Percentiles rank a stretch among this genome's conserved stretches.
Evolutionary conservation across 2,797 vertebrate species (phyloP).

Genomic region (Spheniscus humboldti): DNA sequence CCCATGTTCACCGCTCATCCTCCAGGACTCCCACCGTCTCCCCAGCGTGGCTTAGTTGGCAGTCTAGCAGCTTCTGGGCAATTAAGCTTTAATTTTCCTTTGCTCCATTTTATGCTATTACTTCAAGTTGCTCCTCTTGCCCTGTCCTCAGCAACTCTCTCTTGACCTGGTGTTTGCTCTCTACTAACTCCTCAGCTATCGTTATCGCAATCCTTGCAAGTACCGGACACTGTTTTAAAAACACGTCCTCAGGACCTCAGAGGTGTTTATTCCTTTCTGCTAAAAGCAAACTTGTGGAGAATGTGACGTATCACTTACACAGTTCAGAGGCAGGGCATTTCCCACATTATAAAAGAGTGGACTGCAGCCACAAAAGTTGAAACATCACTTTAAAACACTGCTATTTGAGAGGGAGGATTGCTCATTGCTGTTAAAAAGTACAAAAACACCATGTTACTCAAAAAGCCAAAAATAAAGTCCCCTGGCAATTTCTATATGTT

Average conservation of each 20-base stretch:
- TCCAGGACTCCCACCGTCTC: background rate
- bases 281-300: background rate
- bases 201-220: background rate
- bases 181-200: background rate
- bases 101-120: background rate
- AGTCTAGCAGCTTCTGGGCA: background rate
- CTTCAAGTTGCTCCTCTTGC: background rate
- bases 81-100: background rate
- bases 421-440: background rate
- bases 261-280: conserved; percentile 26
- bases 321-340: conserved; percentile 56
- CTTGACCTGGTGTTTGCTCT: background rate
- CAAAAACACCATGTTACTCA: background rate
- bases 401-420: conserved; percentile 12
- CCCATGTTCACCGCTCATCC: background rate
- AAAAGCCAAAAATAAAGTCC: conserved; percentile 49
- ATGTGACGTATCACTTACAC: background rate
- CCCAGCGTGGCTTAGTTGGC: background rate
- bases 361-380: background rate
- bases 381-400: background rate
- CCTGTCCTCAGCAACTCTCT: background rate
- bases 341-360: conserved; percentile 38
- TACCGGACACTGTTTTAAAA: background rate
- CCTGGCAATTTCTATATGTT: conserved; percentile 12
- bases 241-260: background rate